phyloP scores from a whole-genome alignment of 2,797 vertebrate species.

The Tympanoctomys barrerae region DNA sequence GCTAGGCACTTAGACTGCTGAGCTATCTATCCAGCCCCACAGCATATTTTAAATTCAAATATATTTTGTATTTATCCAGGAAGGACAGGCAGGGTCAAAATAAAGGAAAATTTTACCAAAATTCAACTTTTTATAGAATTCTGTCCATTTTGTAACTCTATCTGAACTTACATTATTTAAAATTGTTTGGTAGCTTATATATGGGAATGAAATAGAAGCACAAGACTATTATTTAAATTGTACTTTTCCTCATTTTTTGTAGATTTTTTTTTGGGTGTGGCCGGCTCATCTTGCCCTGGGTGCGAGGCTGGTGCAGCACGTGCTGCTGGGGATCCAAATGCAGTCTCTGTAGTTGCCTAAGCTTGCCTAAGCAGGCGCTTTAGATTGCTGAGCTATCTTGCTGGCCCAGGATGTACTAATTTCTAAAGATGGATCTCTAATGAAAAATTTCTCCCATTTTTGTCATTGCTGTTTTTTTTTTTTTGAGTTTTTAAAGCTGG shows the following conservation, averaged over 20 bases:
- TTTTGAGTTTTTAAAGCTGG: slow-evolving; percentile 36
- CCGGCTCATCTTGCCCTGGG: no score
- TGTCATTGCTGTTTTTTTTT: not conserved
- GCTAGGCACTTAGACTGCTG: no score
- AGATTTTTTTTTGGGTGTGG: no score
- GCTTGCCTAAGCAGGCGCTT: no score
- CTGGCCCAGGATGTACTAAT: not conserved
- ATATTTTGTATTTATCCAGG: not conserved
- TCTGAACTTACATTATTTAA: not conserved
- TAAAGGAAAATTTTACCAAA: not conserved
- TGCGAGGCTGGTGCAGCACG: no score
- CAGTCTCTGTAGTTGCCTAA: no score
- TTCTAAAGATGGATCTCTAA: slow-evolving; percentile 7
- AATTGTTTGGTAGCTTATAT: not conserved
- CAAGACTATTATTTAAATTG: not conserved
- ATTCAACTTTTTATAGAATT: not conserved
- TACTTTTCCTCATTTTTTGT: no score
- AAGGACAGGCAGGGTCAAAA: not conserved
- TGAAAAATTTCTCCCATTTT: not conserved
- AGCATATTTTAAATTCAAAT: not conserved
- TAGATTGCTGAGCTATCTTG: no score
- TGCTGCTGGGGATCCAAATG: no score
- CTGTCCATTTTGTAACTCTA: not conserved
- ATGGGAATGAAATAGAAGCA: slow-evolving; percentile 4
- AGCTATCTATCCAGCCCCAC: not conserved